Evolutionary conservation across 1,140 invertebrate genomes (phyloP), one percentile per base, ranked within the genome.

Genomic region (Platyscapa corneri): DNA sequence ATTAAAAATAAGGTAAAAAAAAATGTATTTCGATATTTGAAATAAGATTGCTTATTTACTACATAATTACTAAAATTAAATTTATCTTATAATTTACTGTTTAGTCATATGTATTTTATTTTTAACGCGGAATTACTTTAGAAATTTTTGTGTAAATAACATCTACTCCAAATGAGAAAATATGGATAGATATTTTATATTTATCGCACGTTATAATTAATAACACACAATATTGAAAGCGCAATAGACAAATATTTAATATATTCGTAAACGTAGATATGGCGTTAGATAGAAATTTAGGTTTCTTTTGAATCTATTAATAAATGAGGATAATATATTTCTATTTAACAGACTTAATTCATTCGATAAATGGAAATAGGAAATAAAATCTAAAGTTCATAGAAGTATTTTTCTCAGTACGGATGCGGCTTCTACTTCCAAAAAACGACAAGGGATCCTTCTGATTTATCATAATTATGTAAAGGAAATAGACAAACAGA

Each of bases 381-480:
- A 42, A 74, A 74, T 42, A 37, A 42, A 42, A 14, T 74, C 20
- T 74, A 74, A 0, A 3, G 39, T 32, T 42, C 32, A 23, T 27
- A 42, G 10, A 42, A 27, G 27, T 74, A 74, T 74, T 42, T 42
- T 72, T 39, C 16, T 14, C 10, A 39, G 67, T 27, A n/a, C 37
- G 3, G 23, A 42, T 74, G 23, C n/a, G 23, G 70, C 18, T 74
- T n/a, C 34, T 27, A 74, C 3, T 74, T 74, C 37, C 70, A 27
- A 42, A 42, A 74, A 42, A 42, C 37, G 20, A 39, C 70, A 18
- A n/a, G 27, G 30, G 14, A n/a, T 27, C 12, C 10, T 74, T 74
- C 23, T 74, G 37, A 74, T 74, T 74, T 74, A 42, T 42, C 23
- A 74, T 74, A 74, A 74, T 74, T 74, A n/a, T 42, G 23, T 37